Percentiles rank a stretch among this genome's conserved stretches.
Evolutionary conservation across 2,113 vertebrate species (phyloP).

Genomic region (Sebastes schlegelii): DNA sequence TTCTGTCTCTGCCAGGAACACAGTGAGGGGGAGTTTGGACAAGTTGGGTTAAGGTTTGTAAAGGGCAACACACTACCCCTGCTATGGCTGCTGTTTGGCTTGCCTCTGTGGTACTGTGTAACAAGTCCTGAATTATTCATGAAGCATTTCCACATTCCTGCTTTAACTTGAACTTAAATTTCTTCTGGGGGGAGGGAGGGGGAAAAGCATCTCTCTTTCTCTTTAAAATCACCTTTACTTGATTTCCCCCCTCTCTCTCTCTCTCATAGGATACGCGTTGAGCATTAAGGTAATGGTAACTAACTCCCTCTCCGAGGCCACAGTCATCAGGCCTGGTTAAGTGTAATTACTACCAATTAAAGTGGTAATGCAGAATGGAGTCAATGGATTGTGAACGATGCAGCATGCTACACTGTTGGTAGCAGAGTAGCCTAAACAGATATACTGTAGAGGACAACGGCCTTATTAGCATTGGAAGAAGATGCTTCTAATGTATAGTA

Average conservation of each 20-base stretch:
- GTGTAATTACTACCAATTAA: slow-evolving; percentile 69
- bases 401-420: not conserved
- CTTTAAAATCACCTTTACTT: slow-evolving; percentile 35
- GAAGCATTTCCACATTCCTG: slow-evolving; percentile 54
- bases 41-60: slow-evolving; percentile 54
- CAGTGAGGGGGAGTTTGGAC: slow-evolving; percentile 18
- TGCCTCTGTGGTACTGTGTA: slow-evolving; percentile 40
- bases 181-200: not conserved
- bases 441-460: slow-evolving; percentile 22
- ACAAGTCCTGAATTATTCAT: slow-evolving; percentile 76
- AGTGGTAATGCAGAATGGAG: slow-evolving; percentile 49
- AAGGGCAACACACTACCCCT: slow-evolving; percentile 52
- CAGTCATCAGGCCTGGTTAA: slow-evolving; percentile 68
- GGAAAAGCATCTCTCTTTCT: slow-evolving; percentile 18
- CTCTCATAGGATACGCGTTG: slow-evolving; percentile 23
- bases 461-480: slow-evolving; percentile 22
- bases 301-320: slow-evolving; percentile 45
- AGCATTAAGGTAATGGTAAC: slow-evolving; percentile 55
- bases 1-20: slow-evolving; percentile 39
- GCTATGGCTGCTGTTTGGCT: slow-evolving; percentile 55
- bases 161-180: slow-evolving; percentile 61
- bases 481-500: slow-evolving; percentile 25
- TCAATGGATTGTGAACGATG: slow-evolving; percentile 36
- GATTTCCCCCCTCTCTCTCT: not conserved
- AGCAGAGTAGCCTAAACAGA: slow-evolving; percentile 23